Evolutionary conservation across 2,888 invertebrate species (phyloP), one percentile per base, ranked within the genome.

Genomic region (Chouioia cunea): DNA sequence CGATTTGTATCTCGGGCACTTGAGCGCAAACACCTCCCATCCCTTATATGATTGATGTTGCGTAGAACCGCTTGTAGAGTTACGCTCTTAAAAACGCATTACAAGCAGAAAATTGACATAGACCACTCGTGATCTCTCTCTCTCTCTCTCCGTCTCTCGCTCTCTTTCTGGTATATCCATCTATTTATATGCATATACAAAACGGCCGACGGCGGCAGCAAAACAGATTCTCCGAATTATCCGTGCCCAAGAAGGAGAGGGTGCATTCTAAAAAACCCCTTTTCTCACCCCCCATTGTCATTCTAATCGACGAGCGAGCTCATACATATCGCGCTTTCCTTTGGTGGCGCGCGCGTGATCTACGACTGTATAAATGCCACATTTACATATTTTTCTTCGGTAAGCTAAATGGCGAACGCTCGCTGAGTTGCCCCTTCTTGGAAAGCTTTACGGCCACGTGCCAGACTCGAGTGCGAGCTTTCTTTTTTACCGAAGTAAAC

Each of bases 351-450:
- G 27, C 20, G 23, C 16, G 75, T 79, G 77, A 79, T 74, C 75
- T 74, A 79, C 73, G 76, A 76, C 77, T 78, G 76, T 78, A 79
- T 79, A 77, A 80, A 77, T 73, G 78, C 15, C 71, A 73, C 77
- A 80, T 80, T 80, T 80, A 77, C 80, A 80, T 80, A 80, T 78
- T 80, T 73, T 74, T 65, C 59, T 8, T 36, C 36, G 36, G 46
- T 12, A 36, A 16, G 20, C 52, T 64, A 54, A 52, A 50, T 58
- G 54, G 16, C 23, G 22, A 56, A 36, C 23, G 53, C 4, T 54
- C 20, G 22, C 62, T n/a, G n/a, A n/a, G n/a, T n/a, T n/a, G 27
- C 22, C 48, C 62, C 20, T 43, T 36, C 36, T 36, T 36, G 27
- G 60, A 67, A 27, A n/a, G 14, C 16, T 14, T 0, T 10, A 43